Percentiles rank a stretch among this genome's conserved stretches.
Conservation (phyloP, 2,888 invertebrate genomes). For the Dryobota labecula region DNA sequence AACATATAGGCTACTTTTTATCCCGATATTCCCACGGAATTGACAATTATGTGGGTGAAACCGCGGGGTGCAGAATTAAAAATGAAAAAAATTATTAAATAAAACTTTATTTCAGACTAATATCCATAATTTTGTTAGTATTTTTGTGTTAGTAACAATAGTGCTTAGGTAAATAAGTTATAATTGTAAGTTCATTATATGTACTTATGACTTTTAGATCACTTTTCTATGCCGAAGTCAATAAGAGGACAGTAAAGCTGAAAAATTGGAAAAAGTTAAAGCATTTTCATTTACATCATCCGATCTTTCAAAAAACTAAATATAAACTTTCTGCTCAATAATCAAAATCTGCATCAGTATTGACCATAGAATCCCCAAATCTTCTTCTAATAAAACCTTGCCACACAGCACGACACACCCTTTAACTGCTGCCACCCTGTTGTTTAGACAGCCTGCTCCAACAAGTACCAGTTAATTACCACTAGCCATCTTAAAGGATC, state of each 20-base stretch:
- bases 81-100: too few species aligned
- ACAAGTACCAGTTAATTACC: conserved; percentile 64
- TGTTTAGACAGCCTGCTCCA: conserved; percentile 66
- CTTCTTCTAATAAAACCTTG: background rate
- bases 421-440: conserved; percentile 44
- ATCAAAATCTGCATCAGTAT: background rate
- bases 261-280: background rate
- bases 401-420: conserved; percentile 43
- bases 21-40: too few species aligned
- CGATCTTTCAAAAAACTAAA: background rate
- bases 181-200: too few species aligned
- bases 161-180: too few species aligned
- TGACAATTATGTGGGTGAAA: too few species aligned
- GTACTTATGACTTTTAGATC: background rate
- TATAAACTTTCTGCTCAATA: background rate
- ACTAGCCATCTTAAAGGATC: conserved; percentile 59
- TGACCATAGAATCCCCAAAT: conserved; percentile 19
- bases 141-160: too few species aligned
- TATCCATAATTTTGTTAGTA: too few species aligned
- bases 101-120: too few species aligned
- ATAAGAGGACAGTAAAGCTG: background rate
- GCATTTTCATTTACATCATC: background rate
- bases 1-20: too few species aligned
- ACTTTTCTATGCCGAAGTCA: too few species aligned
- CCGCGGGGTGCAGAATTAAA: too few species aligned